phyloP scores from a whole-genome alignment of 2,113 vertebrate species.

The Holacanthus passer region DNA sequence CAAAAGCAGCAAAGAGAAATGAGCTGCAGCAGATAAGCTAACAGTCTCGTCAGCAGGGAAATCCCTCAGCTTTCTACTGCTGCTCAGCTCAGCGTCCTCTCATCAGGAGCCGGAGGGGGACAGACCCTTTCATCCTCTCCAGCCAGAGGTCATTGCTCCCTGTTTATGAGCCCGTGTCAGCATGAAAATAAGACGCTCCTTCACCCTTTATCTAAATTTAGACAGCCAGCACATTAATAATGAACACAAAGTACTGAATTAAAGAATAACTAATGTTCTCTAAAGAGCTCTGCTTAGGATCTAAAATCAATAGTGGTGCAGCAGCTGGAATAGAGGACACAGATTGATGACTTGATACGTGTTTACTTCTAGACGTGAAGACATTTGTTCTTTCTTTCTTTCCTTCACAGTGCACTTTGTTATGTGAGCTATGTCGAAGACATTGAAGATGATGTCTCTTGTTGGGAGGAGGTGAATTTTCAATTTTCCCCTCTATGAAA shows the following conservation, averaged over 20 bases:
- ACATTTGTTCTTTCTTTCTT: slow-evolving; percentile 9
- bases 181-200: slow-evolving; percentile 32
- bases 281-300: slow-evolving; percentile 42
- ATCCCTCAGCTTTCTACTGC: slow-evolving; percentile 21
- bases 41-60: slow-evolving; percentile 29
- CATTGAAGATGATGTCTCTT: slow-evolving; percentile 9
- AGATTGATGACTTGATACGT: slow-evolving; percentile 38
- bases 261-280: slow-evolving; percentile 56
- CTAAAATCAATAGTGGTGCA: slow-evolving; percentile 66
- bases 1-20: not conserved
- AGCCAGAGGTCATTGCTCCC: slow-evolving; percentile 6
- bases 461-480: slow-evolving; percentile 1
- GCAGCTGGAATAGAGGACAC: slow-evolving; percentile 4
- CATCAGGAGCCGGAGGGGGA: slow-evolving; percentile 19
- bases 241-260: slow-evolving; percentile 39
- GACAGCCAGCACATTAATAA: slow-evolving; percentile 46
- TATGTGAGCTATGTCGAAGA: not conserved
- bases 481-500: slow-evolving; percentile 7
- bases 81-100: slow-evolving; percentile 37
- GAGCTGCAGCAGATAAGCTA: slow-evolving; percentile 5
- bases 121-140: slow-evolving; percentile 23
- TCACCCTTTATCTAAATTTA: slow-evolving; percentile 37
- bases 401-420: not conserved
- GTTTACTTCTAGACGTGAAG: slow-evolving; percentile 21
- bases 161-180: slow-evolving; percentile 4